phyloP scores from a whole-genome alignment of 2,888 invertebrate species.

The Anarsia innoxiella region DNA sequence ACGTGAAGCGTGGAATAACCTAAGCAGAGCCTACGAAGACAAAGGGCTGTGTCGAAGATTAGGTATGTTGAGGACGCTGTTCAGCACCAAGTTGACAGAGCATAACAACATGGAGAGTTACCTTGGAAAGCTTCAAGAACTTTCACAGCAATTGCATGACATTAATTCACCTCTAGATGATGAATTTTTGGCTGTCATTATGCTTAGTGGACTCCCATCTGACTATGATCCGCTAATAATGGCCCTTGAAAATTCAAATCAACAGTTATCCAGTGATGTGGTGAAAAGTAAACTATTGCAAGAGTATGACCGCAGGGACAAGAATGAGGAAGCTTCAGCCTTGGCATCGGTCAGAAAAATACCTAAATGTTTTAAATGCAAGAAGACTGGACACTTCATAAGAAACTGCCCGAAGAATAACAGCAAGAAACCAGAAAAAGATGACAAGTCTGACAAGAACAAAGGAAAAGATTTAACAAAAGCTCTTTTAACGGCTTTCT shows the following conservation, averaged over 20 bases:
- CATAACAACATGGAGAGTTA: not conserved
- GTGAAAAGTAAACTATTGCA: constrained; percentile 13
- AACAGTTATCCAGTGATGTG: constrained; percentile 11
- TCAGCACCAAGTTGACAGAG: not conserved
- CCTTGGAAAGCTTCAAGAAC: not conserved
- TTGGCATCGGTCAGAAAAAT: not conserved
- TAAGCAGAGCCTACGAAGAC: not conserved
- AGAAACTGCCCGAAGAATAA: not conserved
- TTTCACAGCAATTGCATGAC: not conserved
- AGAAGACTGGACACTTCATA: constrained; percentile 2
- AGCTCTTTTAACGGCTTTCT: constrained; percentile 1
- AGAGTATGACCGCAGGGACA: constrained; percentile 3
- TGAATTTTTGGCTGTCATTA: not conserved
- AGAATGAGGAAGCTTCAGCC: not conserved
- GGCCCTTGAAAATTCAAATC: constrained; percentile 18
- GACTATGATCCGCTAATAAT: constrained; percentile 22
- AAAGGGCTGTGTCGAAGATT: not conserved
- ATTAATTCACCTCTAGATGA: not conserved
- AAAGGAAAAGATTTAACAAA: not conserved
- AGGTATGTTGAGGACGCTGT: not conserved
- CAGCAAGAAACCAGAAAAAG: not conserved
- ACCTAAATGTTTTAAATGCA: constrained; percentile 1
- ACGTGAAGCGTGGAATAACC: not conserved
- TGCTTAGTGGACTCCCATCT: not conserved
- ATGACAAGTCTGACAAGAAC: not conserved